Percentiles rank a stretch among this genome's conserved stretches.
These are phyloP conservation scores for Clamator glandarius DNA, from an alignment of 2,797 vertebrate species.

Conservation along the genomic window DNA sequence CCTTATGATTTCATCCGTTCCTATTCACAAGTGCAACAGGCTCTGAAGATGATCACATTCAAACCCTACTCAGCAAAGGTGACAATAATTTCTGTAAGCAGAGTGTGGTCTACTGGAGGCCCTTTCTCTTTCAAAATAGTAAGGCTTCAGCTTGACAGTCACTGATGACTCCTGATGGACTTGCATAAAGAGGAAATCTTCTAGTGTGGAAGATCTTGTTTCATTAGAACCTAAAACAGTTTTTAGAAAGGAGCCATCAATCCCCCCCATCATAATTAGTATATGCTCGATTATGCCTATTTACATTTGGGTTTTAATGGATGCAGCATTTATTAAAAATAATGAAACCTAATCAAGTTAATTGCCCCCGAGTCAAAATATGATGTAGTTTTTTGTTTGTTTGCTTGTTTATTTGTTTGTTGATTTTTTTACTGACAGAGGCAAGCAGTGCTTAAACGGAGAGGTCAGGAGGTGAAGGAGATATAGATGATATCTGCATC, in stretches of 20 bases:
- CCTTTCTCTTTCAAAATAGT: neutral
- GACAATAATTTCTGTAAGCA: neutral
- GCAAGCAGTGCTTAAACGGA: neutral
- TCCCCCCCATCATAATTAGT: neutral
- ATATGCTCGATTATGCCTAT: neutral
- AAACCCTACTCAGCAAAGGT: neutral
- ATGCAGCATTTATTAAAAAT: neutral
- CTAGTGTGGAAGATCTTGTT: neutral
- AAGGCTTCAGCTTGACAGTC: neutral
- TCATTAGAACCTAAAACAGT: neutral
- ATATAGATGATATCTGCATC: neutral
- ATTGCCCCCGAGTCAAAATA: neutral
- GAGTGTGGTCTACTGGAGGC: neutral
- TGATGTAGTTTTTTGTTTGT: neutral
- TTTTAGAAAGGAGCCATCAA: neutral
- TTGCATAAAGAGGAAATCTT: fast-evolving
- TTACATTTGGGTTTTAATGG: neutral
- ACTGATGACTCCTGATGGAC: neutral
- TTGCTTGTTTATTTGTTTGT: neutral
- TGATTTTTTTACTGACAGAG: neutral
- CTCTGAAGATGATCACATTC: neutral
- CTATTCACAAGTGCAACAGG: neutral
- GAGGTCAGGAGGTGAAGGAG: neutral
- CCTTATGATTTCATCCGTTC: neutral
- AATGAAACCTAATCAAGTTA: neutral